These are phyloP conservation scores for Drosophila novamexicana DNA, from an alignment of 1,140 invertebrate genomes.

Conservation along the genomic window DNA sequence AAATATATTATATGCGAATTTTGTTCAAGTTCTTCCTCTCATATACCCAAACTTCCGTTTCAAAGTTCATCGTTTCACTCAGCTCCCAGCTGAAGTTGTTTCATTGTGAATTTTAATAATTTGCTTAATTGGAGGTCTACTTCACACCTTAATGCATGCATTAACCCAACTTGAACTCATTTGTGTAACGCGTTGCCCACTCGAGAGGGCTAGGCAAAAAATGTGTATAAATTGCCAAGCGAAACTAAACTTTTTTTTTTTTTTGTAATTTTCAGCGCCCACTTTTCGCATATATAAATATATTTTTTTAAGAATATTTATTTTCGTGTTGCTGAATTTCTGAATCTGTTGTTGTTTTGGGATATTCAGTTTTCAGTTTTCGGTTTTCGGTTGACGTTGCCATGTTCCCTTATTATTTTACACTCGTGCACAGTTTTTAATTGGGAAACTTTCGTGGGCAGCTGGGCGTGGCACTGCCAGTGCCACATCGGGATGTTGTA, in stretches of 20 bases:
- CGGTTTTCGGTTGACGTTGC: constrained; percentile 1
- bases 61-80: not conserved
- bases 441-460: constrained; percentile 47
- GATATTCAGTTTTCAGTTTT: constrained; percentile 12
- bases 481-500: constrained; percentile 14
- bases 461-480: not conserved
- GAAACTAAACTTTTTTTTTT: constrained; percentile 32
- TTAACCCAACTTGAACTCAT: not conserved
- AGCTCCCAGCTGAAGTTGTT: not conserved
- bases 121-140: constrained; percentile 9
- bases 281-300: not conserved
- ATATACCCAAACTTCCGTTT: not conserved
- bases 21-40: too few relatives aligned
- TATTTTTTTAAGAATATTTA: constrained; percentile 4
- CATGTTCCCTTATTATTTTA: constrained; percentile 48
- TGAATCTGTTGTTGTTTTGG: constrained; percentile 17
- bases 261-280: not conserved
- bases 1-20: too few relatives aligned
- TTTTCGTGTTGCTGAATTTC: constrained; percentile 22
- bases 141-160: not conserved
- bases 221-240: constrained; percentile 36
- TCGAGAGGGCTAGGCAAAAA: not conserved
- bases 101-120: constrained; percentile 1
- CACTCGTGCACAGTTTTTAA: constrained; percentile 58
- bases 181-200: constrained; percentile 11